Evolutionary conservation across 1,140 invertebrate genomes (phyloP), one percentile per base, ranked within the genome.

Genomic region (Papilio polyxenes): DNA sequence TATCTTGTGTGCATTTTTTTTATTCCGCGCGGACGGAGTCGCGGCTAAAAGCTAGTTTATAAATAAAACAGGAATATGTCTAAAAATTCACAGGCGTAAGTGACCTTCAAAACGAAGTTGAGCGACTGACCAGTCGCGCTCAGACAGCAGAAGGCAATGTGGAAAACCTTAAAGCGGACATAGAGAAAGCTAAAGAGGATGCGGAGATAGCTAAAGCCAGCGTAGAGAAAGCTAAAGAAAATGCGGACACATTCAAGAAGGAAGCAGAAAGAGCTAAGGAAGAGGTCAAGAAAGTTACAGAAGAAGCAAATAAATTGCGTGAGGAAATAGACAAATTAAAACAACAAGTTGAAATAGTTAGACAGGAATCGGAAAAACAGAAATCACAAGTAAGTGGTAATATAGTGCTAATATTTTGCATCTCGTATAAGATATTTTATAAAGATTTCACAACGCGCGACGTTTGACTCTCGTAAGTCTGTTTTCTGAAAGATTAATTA

Each of bases 361-460:
- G 94, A 81, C 95, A 95, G 80, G 95, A 96, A 76, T 89, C 93
- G n/a, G 93, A 95, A 53, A 95, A 93, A 88, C 90, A 96, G 81
- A 94, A 91, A 37, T 86, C 92, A 86, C 93, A 95, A 91, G 95
- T 96, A 79, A 85, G 37, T 72, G n/a, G n/a, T 53, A 40, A 40
- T 40, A 40, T 40, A 6, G 40, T 31, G 23, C 23, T 31, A 31
- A 31, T 31, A 31, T 31, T 31, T 31, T 31, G 23, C 23, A 31
- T 31, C 2, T 31, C 23, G 0, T 31, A 31, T 31, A 31, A 31
- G 23, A 31, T 31, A 31, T 31, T n/a, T 2, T 44, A 44, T 44
- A 2, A 44, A 44, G 4, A 44, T 44, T 44, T 44, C 40, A 6
- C 40, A 3, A 44, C 40, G 7, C 40, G 0, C 40, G 40, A 44